Percentiles rank a stretch among this genome's conserved stretches.
Evolutionary conservation across 2,888 invertebrate species (phyloP).

Genomic region (Nesidiocoris tenuis): DNA sequence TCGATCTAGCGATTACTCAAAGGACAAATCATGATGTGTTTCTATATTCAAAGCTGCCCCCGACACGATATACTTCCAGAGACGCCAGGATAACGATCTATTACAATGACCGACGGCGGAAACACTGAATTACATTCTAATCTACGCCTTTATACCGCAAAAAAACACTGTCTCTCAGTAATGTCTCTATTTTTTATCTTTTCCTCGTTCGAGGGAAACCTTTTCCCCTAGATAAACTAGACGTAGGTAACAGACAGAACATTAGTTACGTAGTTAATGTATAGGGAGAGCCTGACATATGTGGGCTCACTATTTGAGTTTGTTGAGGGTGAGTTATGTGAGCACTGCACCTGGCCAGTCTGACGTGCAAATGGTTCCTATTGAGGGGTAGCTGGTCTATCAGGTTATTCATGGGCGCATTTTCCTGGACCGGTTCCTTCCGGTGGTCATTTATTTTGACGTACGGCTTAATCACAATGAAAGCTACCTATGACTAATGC

Average conservation of each 20-base stretch:
- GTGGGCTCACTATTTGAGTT: neutral
- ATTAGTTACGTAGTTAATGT: neutral
- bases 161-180: neutral
- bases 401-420: neutral
- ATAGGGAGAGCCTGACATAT: neutral
- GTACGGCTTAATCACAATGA: too few species aligned
- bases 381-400: neutral
- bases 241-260: neutral
- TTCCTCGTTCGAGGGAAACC: neutral
- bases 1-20: neutral
- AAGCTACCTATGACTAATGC: too few species aligned
- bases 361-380: neutral
- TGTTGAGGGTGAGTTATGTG: neutral
- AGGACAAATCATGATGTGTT: neutral
- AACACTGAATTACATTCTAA: neutral
- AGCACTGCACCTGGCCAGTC: neutral
- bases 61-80: neutral
- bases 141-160: neutral
- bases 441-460: neutral
- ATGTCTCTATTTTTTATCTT: neutral
- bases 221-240: neutral
- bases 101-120: neutral
- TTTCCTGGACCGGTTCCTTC: neutral
- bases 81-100: neutral
- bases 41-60: neutral